Evolutionary conservation across 2,888 invertebrate genomes (phyloP).

Genomic region (Drosophila rubida): DNA sequence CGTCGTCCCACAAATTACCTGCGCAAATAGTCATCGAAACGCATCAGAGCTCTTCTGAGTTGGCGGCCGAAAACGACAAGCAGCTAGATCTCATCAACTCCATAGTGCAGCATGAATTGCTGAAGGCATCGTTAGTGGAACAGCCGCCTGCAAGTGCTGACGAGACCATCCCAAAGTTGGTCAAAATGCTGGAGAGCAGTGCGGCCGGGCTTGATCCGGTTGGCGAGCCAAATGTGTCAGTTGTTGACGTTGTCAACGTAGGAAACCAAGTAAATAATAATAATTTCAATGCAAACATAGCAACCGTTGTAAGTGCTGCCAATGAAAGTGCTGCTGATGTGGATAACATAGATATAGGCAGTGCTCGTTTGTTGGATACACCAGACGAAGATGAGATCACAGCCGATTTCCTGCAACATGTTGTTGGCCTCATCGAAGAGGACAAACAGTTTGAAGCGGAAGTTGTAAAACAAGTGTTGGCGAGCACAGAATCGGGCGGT

Average conservation of each 20-base stretch:
- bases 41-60: conserved; percentile 82
- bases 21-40: conserved; percentile 84
- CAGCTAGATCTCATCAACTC: conserved; percentile 84
- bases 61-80: conserved; percentile 84
- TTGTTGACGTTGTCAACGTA: conserved; percentile 8
- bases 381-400: conserved; percentile 88
- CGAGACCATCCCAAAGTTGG: conserved; percentile 85
- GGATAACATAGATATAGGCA: conserved; percentile 79
- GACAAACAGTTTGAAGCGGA: conserved; percentile 90
- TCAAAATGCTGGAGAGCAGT: conserved; percentile 86
- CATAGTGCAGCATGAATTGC: conserved; percentile 83
- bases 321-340: conserved; percentile 7
- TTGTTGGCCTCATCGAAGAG: conserved; percentile 89
- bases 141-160: conserved; percentile 68
- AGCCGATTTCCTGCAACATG: conserved; percentile 90
- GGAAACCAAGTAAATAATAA: not conserved
- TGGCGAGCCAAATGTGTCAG: conserved; percentile 15
- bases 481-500: conserved; percentile 49
- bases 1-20: conserved; percentile 82
- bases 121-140: conserved; percentile 63
- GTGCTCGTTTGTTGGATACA: conserved; percentile 83
- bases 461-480: conserved; percentile 88
- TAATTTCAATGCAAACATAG: conserved; percentile 2
- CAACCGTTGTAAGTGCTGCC: not conserved
- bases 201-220: conserved; percentile 72